Evolutionary conservation across 2,113 vertebrate genomes (phyloP), one percentile per base, ranked within the genome.

Genomic region (Verasper variegatus): DNA sequence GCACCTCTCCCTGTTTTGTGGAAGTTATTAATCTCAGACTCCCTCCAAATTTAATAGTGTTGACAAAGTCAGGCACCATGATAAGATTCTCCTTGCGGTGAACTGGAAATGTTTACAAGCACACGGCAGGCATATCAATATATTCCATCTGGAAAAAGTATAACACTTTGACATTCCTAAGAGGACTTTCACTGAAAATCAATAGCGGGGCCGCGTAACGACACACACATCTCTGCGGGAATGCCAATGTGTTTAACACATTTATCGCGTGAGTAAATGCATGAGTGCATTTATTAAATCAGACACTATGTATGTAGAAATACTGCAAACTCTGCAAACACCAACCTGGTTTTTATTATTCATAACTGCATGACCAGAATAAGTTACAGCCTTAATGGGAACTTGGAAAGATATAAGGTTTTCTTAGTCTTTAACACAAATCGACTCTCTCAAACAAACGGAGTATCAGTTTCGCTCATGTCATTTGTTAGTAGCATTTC

Each of bases 21-120:
- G 77, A 90, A 85, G 90, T 92, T 93, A 93, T 93, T 93, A 92
- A 94, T 94, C 93, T 92, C 75, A 6, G 81, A 86, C 82, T 89
- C 75, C 68, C 78, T 83, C 69, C 61, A 86, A 92, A 92, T 93
- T 76, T 92, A 93, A 92, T 88, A 91, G 86, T 91, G 88, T 93
- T 93, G 91, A 93, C 92, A 92, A 89, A 93, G 91, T 92, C 91
- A 91, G 84, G 86, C 85, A 81, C 74, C 68, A 73, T 89, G 92
- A 94, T 94, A 93, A 94, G 92, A 93, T 88, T 92, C 87, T 90
- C 88, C 86, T 92, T 88, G 89, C 92, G 86, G 85, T 90, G 79
- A 90, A 92, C 83, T 70, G 89, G 83, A 89, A 89, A 91, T 90
- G 78, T 87, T 88, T 88, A 86, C 86, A 60, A 80, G 81, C 72